Conservation (phyloP, 2,113 vertebrate species). For the Megaleporinus macrocephalus region DNA sequence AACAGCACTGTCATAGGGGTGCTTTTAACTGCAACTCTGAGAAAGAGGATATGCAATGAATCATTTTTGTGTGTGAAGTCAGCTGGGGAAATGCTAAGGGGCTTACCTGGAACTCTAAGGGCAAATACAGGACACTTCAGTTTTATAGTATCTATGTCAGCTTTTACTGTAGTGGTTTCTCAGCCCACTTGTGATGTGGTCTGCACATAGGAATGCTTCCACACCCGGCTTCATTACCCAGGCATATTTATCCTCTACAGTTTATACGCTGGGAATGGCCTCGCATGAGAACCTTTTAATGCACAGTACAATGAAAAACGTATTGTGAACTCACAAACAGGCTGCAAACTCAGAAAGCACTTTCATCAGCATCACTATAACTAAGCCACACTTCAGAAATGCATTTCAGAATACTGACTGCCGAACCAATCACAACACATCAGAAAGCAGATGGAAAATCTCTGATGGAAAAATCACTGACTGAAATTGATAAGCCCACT, state of each 20-base stretch:
- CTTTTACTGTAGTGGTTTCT: conserved; percentile 53
- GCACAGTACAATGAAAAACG: background rate
- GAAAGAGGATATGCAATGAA: background rate
- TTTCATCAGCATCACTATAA: too few relatives aligned
- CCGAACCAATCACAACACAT: too few relatives aligned
- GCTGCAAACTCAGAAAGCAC: too few relatives aligned
- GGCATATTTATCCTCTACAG: conserved; percentile 42
- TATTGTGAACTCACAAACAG: background rate
- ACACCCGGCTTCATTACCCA: conserved; percentile 47
- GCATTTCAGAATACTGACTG: too few relatives aligned
- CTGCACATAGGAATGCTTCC: conserved; percentile 57
- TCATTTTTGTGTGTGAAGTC: conserved; percentile 6
- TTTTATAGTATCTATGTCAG: conserved; percentile 52
- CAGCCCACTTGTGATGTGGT: conserved; percentile 61
- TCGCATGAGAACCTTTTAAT: conserved; percentile 30
- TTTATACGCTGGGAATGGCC: conserved; percentile 55
- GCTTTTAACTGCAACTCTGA: background rate
- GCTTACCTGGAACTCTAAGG: conserved; percentile 44
- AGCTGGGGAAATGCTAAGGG: background rate
- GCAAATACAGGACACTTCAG: conserved; percentile 41
- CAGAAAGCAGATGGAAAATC: too few relatives aligned
- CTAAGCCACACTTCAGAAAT: too few relatives aligned
- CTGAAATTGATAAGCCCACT: too few relatives aligned
- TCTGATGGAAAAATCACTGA: too few relatives aligned
- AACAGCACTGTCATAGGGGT: background rate